Conservation (phyloP, 1,140 invertebrate species). For the Drosophila fuyamai region DNA sequence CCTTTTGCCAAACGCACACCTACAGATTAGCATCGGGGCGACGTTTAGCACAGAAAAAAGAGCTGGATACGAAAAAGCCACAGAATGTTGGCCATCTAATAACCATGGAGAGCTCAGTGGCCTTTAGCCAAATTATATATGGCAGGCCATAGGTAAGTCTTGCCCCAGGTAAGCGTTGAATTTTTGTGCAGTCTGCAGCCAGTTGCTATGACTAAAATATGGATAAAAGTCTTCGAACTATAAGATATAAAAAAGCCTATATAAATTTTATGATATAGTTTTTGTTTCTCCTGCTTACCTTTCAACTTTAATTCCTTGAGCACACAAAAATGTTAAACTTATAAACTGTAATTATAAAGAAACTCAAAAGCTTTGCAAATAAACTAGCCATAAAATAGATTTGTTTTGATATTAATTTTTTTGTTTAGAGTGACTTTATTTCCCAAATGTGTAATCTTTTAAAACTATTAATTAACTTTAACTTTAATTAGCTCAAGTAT, state of each 20-base stretch:
- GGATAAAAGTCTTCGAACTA: not conserved
- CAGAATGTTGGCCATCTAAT: slow-evolving; percentile 77
- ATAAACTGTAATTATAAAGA: too few relatives aligned
- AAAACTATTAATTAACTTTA: too few relatives aligned
- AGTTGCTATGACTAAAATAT: not conserved
- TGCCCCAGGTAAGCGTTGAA: slow-evolving; percentile 34
- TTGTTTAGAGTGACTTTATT: too few relatives aligned
- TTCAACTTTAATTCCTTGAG: too few relatives aligned
- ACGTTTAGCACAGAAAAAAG: slow-evolving; percentile 73
- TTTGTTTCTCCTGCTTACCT: too few relatives aligned
- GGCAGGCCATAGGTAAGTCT: slow-evolving; percentile 46
- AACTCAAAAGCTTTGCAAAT: too few relatives aligned
- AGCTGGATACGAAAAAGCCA: slow-evolving; percentile 25
- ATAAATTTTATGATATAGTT: not conserved
- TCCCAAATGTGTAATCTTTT: too few relatives aligned
- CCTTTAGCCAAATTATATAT: slow-evolving; percentile 82
- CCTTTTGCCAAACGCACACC: slow-evolving; percentile 60
- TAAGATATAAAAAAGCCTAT: not conserved
- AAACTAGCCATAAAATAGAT: too few relatives aligned
- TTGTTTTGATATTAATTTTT: too few relatives aligned
- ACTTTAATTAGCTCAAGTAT: too few relatives aligned
- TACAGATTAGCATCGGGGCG: slow-evolving; percentile 73
- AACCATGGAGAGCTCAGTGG: slow-evolving; percentile 70
- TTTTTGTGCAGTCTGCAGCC: not conserved
- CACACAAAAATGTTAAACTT: too few relatives aligned